Conservation (phyloP, 2,113 vertebrate species). For the Hippocampus abdominalis region DNA sequence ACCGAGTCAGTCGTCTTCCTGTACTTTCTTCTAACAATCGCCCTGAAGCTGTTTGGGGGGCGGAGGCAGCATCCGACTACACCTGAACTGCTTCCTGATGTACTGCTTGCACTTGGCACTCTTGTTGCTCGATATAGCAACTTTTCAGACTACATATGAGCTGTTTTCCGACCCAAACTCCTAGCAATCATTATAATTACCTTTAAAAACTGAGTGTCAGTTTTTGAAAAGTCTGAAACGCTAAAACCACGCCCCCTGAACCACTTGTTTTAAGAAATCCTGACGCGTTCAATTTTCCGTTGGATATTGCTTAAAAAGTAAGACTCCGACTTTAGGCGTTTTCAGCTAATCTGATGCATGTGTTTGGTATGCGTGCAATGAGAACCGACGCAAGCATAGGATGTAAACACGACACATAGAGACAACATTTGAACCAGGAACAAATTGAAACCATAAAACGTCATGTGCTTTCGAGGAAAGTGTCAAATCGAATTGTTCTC, state of each 20-base stretch:
- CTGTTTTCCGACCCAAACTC: too few relatives aligned
- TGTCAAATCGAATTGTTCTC: too few relatives aligned
- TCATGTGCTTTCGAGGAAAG: too few relatives aligned
- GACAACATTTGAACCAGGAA: too few relatives aligned
- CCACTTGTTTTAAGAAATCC: neutral
- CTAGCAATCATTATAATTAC: neutral
- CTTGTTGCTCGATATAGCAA: neutral
- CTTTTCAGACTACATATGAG: neutral
- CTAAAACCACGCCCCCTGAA: too few relatives aligned
- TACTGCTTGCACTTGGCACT: neutral
- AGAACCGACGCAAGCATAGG: too few relatives aligned
- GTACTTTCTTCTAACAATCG: slow-evolving; percentile 51
- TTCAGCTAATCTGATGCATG: too few relatives aligned
- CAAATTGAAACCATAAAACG: too few relatives aligned
- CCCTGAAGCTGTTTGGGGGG: slow-evolving; percentile 21
- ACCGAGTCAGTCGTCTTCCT: slow-evolving; percentile 53
- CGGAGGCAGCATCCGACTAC: slow-evolving; percentile 41
- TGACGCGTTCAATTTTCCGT: neutral
- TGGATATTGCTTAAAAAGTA: neutral
- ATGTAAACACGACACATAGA: too few relatives aligned
- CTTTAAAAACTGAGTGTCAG: neutral
- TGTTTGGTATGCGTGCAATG: too few relatives aligned
- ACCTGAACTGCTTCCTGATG: slow-evolving; percentile 56
- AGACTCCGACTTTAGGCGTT: too few relatives aligned
- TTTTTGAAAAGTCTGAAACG: neutral